phyloP scores from a whole-genome alignment of 2,888 invertebrate genomes.

The Cordilura impudica region DNA sequence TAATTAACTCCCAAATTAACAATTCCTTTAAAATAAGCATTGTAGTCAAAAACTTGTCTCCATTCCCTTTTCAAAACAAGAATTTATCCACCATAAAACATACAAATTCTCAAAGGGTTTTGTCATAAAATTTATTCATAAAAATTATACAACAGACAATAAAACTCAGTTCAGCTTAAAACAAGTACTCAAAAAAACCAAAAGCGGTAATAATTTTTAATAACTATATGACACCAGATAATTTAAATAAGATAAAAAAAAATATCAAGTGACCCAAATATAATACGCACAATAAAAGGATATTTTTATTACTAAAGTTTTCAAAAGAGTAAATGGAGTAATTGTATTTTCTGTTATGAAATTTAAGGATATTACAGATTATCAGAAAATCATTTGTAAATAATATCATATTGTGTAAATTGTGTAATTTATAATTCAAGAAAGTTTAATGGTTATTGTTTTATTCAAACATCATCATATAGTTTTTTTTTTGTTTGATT shows the following conservation, averaged over 20 bases:
- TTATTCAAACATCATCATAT: constrained; percentile 37
- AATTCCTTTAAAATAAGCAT: constrained; percentile 42
- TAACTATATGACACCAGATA: constrained; percentile 54
- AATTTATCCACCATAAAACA: not conserved
- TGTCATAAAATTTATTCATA: not conserved
- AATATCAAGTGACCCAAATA: not conserved
- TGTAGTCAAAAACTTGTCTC: constrained; percentile 4
- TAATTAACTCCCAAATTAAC: constrained; percentile 59
- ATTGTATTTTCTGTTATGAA: not conserved
- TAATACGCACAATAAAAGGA: not conserved
- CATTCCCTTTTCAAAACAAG: not conserved
- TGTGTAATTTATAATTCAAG: not conserved
- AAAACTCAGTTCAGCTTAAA: not conserved
- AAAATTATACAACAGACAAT: constrained; percentile 13
- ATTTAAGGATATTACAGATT: not conserved
- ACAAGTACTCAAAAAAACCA: not conserved
- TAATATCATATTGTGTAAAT: constrained; percentile 20
- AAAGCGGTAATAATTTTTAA: constrained; percentile 50
- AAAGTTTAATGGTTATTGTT: constrained; percentile 59
- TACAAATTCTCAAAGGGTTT: constrained; percentile 33
- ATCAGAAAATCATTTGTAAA: constrained; percentile 31
- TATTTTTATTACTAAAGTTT: not conserved
- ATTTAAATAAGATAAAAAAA: constrained; percentile 49
- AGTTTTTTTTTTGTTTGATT: constrained; percentile 27
- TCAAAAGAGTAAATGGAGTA: not conserved